phyloP scores from a whole-genome alignment of 2,113 vertebrate genomes.

The Phasianus colchicus region DNA sequence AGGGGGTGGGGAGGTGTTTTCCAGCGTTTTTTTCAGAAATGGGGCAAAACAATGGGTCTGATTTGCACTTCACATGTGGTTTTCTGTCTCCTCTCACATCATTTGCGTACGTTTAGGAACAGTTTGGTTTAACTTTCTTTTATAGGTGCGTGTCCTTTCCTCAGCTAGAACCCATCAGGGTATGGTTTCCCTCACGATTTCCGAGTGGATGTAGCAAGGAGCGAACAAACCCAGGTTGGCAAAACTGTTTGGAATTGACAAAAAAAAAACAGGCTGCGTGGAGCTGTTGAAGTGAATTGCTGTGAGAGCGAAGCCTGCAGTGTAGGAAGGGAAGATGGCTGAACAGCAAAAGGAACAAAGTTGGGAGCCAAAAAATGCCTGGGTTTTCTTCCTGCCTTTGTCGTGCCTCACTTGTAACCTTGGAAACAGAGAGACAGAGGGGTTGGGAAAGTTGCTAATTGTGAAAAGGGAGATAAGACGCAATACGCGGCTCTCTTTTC shows the following conservation, averaged over 20 bases:
- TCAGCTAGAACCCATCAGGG: fast-evolving
- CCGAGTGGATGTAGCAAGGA: neutral
- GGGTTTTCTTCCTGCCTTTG: slow-evolving; percentile 66
- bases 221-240: neutral
- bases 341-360: neutral
- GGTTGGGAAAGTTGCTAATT: slow-evolving; percentile 49
- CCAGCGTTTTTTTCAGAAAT: neutral
- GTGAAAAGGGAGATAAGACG: slow-evolving; percentile 51
- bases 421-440: slow-evolving; percentile 65
- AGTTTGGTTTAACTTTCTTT: slow-evolving; percentile 24
- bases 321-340: slow-evolving; percentile 8
- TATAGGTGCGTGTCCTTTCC: neutral
- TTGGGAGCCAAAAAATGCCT: slow-evolving; percentile 29
- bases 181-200: neutral
- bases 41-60: neutral
- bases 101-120: neutral
- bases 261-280: neutral
- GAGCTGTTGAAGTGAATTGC: neutral
- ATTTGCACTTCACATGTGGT: neutral
- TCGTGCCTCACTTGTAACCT: slow-evolving; percentile 60
- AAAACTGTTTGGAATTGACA: neutral
- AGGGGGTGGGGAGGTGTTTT: neutral
- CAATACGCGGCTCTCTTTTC: neutral
- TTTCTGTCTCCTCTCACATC: neutral
- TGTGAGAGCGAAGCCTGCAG: neutral